Evolutionary conservation across 2,797 vertebrate genomes (phyloP).

Genomic region (Pelochelys cantorii): DNA sequence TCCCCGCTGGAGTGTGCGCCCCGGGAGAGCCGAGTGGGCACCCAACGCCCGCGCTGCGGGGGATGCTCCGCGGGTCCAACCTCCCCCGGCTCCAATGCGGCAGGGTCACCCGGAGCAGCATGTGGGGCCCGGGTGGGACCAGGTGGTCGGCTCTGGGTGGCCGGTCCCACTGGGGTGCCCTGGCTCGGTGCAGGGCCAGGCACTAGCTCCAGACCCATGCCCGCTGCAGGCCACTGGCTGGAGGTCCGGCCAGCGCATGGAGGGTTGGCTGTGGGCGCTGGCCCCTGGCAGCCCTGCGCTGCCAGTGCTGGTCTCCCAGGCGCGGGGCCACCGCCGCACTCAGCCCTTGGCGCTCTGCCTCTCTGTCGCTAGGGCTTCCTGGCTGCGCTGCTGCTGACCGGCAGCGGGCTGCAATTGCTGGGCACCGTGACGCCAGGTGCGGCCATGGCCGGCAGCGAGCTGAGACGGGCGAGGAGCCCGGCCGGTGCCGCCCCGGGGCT

Average conservation of each 20-base stretch:
- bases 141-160: not conserved
- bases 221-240: too few relatives aligned
- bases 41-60: too few relatives aligned
- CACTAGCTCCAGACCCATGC: too few relatives aligned
- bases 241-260: too few relatives aligned
- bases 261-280: not conserved
- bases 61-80: not conserved
- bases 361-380: slow-evolving; percentile 24
- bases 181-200: not conserved
- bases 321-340: not conserved
- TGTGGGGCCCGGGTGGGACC: not conserved
- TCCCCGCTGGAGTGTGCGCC: not conserved
- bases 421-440: not conserved
- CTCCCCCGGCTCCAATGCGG: not conserved
- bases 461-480: not conserved
- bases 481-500: not conserved
- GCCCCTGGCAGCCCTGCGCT: slow-evolving; percentile 1
- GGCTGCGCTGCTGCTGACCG: not conserved
- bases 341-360: too few relatives aligned
- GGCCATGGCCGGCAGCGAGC: not conserved
- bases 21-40: too few relatives aligned
- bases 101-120: not conserved
- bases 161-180: not conserved
- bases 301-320: not conserved
- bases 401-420: not conserved